Conservation (phyloP, 30 jellyfish, hydroid and myxozoan species). For the Hydra vulgaris region DNA sequence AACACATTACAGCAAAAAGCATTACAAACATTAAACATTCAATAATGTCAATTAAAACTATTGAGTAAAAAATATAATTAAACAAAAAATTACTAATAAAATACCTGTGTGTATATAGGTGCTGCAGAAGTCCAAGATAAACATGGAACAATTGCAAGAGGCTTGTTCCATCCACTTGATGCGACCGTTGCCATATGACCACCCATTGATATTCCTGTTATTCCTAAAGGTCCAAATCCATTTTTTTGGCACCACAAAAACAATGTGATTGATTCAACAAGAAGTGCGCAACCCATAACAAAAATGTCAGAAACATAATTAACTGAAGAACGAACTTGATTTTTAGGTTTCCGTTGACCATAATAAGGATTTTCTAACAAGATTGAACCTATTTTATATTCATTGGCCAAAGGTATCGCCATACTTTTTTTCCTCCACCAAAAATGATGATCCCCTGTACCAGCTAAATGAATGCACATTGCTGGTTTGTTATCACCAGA, state of each 20-base stretch:
- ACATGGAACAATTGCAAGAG: constrained; percentile 83
- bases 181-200: constrained; percentile 91
- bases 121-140: constrained; percentile 93
- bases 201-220: constrained; percentile 89
- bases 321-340: constrained; percentile 65
- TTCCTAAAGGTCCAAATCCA: constrained; percentile 82
- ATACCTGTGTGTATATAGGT: constrained; percentile 84
- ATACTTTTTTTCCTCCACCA: constrained; percentile 78
- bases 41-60: too few relatives aligned
- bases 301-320: constrained; percentile 73
- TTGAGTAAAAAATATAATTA: too few relatives aligned
- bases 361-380: constrained; percentile 80
- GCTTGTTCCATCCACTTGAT: constrained; percentile 70
- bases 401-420: constrained; percentile 78
- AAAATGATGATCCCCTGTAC: constrained; percentile 87
- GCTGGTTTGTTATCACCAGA: constrained; percentile 47
- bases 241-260: constrained; percentile 71
- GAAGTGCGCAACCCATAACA: constrained; percentile 88
- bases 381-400: constrained; percentile 57
- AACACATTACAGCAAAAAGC: too few relatives aligned
- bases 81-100: too few relatives aligned
- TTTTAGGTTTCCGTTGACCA: constrained; percentile 76
- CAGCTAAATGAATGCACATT: constrained; percentile 70
- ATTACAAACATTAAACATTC: too few relatives aligned
- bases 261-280: constrained; percentile 52